phyloP scores from a whole-genome alignment of 2,888 invertebrate genomes.

The Andrena bucephala region DNA sequence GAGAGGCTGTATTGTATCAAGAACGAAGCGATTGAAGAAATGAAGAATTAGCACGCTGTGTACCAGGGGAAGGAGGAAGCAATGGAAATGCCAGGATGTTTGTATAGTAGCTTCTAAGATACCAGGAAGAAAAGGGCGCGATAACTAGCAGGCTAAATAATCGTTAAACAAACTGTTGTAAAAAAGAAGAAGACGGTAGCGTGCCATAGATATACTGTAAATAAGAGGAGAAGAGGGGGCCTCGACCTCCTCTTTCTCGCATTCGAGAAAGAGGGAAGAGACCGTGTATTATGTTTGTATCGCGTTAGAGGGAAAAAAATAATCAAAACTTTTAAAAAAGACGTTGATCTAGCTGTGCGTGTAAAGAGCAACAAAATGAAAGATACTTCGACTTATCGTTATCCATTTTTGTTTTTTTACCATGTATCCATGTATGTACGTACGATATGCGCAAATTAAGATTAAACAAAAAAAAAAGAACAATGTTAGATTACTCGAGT shows the following conservation, averaged over 20 bases:
- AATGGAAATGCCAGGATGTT: conserved; percentile 38
- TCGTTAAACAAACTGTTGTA: conserved; percentile 52
- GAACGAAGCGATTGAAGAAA: background rate
- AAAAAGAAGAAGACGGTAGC: conserved; percentile 51
- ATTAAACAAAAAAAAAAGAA: conserved; percentile 13
- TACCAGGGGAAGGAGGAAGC: background rate
- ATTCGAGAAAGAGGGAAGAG: background rate
- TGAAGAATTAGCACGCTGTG: background rate
- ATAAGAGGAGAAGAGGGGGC: conserved; percentile 27
- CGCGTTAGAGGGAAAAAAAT: conserved; percentile 20
- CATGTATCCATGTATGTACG: conserved; percentile 35
- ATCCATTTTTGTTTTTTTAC: conserved; percentile 38
- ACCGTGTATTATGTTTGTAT: conserved; percentile 31
- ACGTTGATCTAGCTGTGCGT: conserved; percentile 49
- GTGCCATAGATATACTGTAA: conserved; percentile 50
- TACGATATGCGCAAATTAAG: conserved; percentile 42
- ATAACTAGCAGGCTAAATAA: conserved; percentile 44
- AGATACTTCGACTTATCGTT: conserved; percentile 36
- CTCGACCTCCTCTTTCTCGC: conserved; percentile 22
- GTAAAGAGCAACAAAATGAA: conserved; percentile 30
- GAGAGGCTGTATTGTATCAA: background rate
- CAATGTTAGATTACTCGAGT: conserved; percentile 18
- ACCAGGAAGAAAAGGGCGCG: conserved; percentile 16
- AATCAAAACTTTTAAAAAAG: conserved; percentile 52
- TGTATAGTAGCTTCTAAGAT: conserved; percentile 53